Evolutionary conservation across 2,797 vertebrate genomes (phyloP), one percentile per base, ranked within the genome.

Genomic region (Sebastes paucispinis): DNA sequence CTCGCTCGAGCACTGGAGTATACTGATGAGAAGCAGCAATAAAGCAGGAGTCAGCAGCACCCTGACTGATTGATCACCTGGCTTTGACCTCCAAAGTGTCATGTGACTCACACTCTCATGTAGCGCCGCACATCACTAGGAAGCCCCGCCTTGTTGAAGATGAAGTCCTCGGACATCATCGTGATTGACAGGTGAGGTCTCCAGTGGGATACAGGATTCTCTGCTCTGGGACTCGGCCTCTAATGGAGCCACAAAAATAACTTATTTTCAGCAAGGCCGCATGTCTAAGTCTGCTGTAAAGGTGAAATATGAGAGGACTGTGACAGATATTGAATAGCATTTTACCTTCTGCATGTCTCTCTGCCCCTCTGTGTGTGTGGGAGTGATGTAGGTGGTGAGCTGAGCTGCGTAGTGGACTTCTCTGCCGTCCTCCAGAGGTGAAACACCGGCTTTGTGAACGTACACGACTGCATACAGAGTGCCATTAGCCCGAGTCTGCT

Each of bases 161-260:
- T 94, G 80, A 99, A 99, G 77, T 97, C 95, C 75, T 99, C 98
- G 20, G 97, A 97, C 98, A 99, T 98, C 88, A 99, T 87, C 5
- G 96, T 97, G 76, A 99, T 86, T 7, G 96, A 96, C 86, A 99
- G 91, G 24, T 92, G 95, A 4, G 98, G 97, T 75, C 96, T 96
- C 98, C 98, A 99, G 74, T 98, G 97, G 65, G 97, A 96, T 4
- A 98, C 84, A 0, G 96, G 96, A 29, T 54, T 75, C 67, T 88
- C 76, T 64, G 75, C 50, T 82, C 83, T 81, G 52, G 70, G 31
- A 32, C 73, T 80, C 22, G 22, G 43, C 47, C 58, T 86, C 92
- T 92, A 78, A 74, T 20, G 54, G 54, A 76, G 74, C 31, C 55
- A 82, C 47, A 90, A 13, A 75, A 27, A 73, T 3, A 13, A 47